Base-by-base conservation (phyloP, 2,888 invertebrate genomes). In the Lasioglossum morio region DNA sequence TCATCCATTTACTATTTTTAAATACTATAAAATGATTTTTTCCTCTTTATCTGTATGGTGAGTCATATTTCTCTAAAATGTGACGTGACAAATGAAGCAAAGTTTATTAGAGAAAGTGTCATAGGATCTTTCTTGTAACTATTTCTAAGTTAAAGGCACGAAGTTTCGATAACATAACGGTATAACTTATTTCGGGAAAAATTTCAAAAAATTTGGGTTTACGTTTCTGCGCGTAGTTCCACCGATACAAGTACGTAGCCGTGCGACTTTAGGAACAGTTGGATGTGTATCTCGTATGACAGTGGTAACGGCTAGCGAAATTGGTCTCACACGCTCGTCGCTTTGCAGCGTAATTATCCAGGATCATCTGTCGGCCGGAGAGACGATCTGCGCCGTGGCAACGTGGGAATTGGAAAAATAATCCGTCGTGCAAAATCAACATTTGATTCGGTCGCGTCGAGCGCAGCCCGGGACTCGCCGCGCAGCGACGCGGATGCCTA, bases 371-470 rank as follows among this genome's bases (percentile, higher is more conserved):
- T 66, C 60, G 27, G 27, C 5, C 27, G 0, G 27, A 27, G 60
- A 27, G 34, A 80, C 86, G 57, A n/a, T 57, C n/a, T n/a, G 73
- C 40, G 70, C 48, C 23, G 72, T 7, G 48, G 23, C 37, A 72
- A 81, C 86, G 83, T 81, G 84, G 74, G 80, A 87, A 86, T 88
- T 70, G 82, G 72, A 78, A 82, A 82, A 85, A 84, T 85, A 79
- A 83, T 87, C 70, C 69, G 77, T 74, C 57, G 34, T n/a, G 19
- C 37, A 23, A 37, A 70, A 74, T 48, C 60, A 69, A 30, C 60
- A 34, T 70, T 69, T 37, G 57, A 53, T 43, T 78, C 69, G 60
- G 60, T 60, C 60, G 60, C 60, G 60, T 57, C 57, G n/a, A n/a
- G n/a, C n/a, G n/a, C n/a, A n/a, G 57, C 57, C 1, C n/a, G 57